Conservation (phyloP, 1,140 invertebrate genomes). For the Drosophila grimshawi region DNA sequence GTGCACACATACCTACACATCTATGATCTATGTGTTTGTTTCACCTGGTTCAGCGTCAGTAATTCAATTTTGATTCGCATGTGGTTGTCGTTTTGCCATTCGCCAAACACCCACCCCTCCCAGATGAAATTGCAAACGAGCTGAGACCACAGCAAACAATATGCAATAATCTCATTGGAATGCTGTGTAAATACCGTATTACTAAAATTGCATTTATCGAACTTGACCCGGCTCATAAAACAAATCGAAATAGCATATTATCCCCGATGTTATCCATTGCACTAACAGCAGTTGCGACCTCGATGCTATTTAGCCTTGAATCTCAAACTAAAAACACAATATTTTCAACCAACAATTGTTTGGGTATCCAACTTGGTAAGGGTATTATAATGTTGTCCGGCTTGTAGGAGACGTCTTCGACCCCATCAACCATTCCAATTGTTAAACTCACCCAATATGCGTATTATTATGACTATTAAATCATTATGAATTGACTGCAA, state of each 20-base stretch:
- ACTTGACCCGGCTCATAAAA: neutral
- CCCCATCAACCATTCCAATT: too few relatives aligned
- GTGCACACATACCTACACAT: too few relatives aligned
- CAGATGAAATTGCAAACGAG: neutral
- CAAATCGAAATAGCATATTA: neutral
- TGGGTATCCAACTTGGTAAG: neutral
- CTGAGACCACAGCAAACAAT: neutral
- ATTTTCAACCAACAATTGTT: neutral
- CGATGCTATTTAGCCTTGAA: slow-evolving; percentile 1
- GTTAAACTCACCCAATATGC: too few relatives aligned
- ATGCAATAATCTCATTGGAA: neutral
- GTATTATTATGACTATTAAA: too few relatives aligned
- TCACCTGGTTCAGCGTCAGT: too few relatives aligned
- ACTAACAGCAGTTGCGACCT: neutral
- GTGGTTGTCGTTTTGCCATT: neutral
- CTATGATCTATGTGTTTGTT: too few relatives aligned
- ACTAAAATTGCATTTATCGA: slow-evolving; percentile 3
- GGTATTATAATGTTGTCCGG: neutral
- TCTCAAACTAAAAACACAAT: slow-evolving; percentile 8
- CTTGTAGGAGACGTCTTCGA: too few relatives aligned
- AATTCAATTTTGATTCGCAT: slow-evolving; percentile 3
- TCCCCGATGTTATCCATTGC: neutral
- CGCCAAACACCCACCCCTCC: neutral
- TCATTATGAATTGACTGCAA: too few relatives aligned
- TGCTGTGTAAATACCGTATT: slow-evolving; percentile 11